Evolutionary conservation across 2,888 invertebrate species (phyloP).

Genomic region (Megalurothrips usitatus): DNA sequence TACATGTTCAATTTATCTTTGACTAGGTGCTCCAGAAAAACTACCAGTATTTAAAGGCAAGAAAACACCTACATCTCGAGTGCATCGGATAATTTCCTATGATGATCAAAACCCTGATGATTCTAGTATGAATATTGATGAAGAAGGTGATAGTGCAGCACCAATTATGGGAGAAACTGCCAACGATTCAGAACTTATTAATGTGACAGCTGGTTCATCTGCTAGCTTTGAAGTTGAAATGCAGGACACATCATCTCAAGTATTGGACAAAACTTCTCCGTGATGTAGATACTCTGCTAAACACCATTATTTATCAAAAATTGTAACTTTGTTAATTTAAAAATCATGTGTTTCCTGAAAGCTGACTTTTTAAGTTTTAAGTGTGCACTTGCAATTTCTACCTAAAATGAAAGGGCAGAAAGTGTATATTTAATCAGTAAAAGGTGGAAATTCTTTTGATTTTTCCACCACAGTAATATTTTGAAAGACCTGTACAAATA

Average conservation of each 20-base stretch:
- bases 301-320: background rate
- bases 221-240: conserved; percentile 48
- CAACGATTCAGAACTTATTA: conserved; percentile 33
- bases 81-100: conserved; percentile 39
- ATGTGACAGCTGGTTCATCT: conserved; percentile 44
- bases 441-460: too few species aligned
- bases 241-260: conserved; percentile 45
- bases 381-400: too few species aligned
- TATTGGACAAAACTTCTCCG: background rate
- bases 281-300: background rate
- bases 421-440: too few species aligned
- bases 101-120: conserved; percentile 44
- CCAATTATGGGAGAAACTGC: background rate
- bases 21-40: conserved; percentile 49
- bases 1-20: conserved; percentile 23
- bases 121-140: conserved; percentile 39
- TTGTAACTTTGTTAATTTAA: background rate
- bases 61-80: conserved; percentile 39
- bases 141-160: background rate
- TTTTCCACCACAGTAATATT: too few species aligned
- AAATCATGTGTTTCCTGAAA: too few species aligned
- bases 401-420: too few species aligned
- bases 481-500: too few species aligned
- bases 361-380: too few species aligned
- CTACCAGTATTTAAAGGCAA: conserved; percentile 46